phyloP scores from a whole-genome alignment of 2,888 invertebrate species.

The Caenorhabditis afra region DNA sequence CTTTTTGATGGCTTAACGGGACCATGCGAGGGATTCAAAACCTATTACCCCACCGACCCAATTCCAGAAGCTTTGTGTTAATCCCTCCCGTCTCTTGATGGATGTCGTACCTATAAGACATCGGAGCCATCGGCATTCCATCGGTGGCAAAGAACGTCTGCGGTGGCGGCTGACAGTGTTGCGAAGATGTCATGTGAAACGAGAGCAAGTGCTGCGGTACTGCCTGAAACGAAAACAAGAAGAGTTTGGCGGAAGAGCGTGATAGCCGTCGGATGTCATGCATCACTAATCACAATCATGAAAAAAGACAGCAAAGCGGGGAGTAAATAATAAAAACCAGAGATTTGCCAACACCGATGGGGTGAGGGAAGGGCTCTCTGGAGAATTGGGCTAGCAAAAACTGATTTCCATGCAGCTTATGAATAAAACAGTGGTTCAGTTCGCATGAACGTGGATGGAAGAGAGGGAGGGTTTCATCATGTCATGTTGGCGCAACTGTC shows the following conservation, averaged over 20 bases:
- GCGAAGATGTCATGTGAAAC: slow-evolving; percentile 48
- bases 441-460: background rate
- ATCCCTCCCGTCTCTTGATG: background rate
- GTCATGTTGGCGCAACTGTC: slow-evolving; percentile 14
- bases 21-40: too few species aligned
- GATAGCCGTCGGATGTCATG: background rate
- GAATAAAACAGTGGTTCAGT: slow-evolving; percentile 16
- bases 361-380: too few species aligned
- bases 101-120: slow-evolving; percentile 44
- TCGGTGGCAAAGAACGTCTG: slow-evolving; percentile 38
- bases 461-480: background rate
- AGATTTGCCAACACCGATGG: too few species aligned
- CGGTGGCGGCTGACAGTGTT: slow-evolving; percentile 36
- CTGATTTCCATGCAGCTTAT: slow-evolving; percentile 18
- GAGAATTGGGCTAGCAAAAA: background rate
- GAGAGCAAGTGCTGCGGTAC: slow-evolving; percentile 45
- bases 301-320: background rate
- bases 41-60: too few species aligned
- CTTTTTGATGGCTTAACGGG: background rate
- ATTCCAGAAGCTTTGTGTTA: background rate
- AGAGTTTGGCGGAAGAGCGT: background rate
- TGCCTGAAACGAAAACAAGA: slow-evolving; percentile 36
- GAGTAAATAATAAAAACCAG: background rate
- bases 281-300: slow-evolving; percentile 6
- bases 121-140: slow-evolving; percentile 25